Evolutionary conservation across 1,140 invertebrate species (phyloP).

Genomic region (Nautilus pompilius): DNA sequence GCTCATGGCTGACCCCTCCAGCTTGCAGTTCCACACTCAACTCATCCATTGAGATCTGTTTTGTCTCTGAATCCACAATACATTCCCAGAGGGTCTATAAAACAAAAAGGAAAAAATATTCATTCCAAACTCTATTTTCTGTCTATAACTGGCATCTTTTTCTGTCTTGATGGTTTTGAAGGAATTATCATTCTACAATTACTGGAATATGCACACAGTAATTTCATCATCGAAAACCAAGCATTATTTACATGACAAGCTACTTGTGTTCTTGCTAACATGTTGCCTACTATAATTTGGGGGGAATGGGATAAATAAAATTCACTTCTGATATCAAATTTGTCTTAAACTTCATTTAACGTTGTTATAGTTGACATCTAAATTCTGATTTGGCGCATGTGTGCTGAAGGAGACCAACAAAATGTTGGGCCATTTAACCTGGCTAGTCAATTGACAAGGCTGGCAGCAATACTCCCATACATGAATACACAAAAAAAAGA

Average conservation of each 20-base stretch:
- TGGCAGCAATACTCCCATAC: too few species aligned
- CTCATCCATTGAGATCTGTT: constrained; percentile 42
- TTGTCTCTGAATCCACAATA: constrained; percentile 44
- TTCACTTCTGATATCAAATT: too few species aligned
- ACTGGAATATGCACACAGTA: not conserved
- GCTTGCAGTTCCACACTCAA: constrained; percentile 46
- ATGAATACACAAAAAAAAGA: too few species aligned
- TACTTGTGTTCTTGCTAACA: not conserved
- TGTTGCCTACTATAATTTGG: too few species aligned
- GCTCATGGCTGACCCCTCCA: constrained; percentile 43
- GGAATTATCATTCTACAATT: not conserved
- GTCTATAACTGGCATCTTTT: not conserved
- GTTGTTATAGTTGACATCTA: too few species aligned
- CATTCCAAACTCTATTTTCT: not conserved
- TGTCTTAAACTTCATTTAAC: too few species aligned
- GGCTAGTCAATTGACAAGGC: too few species aligned
- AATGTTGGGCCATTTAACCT: too few species aligned
- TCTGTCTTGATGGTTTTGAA: not conserved
- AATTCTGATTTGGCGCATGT: too few species aligned
- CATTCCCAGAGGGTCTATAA: constrained; percentile 51
- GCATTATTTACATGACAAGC: not conserved
- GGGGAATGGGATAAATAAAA: too few species aligned
- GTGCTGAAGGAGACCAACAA: too few species aligned
- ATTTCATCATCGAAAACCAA: not conserved
- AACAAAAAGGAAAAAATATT: constrained; percentile 1